phyloP scores from a whole-genome alignment of 2,888 invertebrate genomes.

The Escarpia spicata region DNA sequence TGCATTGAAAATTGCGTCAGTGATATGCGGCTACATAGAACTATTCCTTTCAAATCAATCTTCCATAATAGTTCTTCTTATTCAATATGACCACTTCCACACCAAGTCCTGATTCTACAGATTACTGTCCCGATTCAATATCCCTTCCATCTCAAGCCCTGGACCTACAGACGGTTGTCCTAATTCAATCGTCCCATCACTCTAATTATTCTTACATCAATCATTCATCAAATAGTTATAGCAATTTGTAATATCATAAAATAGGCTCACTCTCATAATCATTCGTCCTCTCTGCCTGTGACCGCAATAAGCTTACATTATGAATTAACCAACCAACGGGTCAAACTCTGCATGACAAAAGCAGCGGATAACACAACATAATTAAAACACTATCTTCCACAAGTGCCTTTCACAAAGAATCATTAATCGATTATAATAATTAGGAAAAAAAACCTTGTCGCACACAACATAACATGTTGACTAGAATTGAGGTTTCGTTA shows the following conservation, averaged over 20 bases:
- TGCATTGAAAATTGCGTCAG: not conserved
- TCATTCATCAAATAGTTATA: not conserved
- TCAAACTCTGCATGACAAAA: not conserved
- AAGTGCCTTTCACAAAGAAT: not conserved
- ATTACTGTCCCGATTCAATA: not conserved
- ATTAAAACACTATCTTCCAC: not conserved
- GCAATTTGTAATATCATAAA: not conserved
- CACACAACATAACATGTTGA: not conserved
- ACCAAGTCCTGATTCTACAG: not conserved
- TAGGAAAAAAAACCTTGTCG: not conserved
- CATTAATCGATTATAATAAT: not conserved
- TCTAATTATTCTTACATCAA: not conserved
- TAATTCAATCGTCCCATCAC: not conserved
- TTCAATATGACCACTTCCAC: not conserved
- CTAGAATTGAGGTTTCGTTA: slow-evolving; percentile 7
- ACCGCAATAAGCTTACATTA: not conserved
- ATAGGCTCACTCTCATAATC: not conserved
- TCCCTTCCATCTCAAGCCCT: not conserved
- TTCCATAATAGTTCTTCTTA: not conserved
- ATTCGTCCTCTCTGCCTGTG: not conserved
- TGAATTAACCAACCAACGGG: not conserved
- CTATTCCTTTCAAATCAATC: not conserved
- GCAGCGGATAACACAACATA: not conserved
- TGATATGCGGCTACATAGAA: not conserved
- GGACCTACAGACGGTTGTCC: not conserved